Conservation (phyloP, 1,140 invertebrate genomes). For the Babylonia areolata region DNA sequence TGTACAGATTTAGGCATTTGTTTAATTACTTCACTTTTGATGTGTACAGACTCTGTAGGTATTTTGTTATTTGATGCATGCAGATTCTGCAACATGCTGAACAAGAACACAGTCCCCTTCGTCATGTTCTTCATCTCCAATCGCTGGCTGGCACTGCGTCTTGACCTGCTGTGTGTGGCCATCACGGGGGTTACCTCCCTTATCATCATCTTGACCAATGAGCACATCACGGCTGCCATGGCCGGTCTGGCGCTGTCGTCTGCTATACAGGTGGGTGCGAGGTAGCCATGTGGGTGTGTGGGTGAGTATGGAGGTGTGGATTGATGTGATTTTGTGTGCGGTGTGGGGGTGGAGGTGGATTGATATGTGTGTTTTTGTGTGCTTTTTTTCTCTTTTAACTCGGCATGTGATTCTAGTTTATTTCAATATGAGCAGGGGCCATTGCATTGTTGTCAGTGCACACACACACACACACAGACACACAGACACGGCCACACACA, state of each 20-base stretch:
- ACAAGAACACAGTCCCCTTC: conserved; percentile 78
- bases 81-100: conserved; percentile 79
- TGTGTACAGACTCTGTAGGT: too few relatives aligned
- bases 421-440: too few relatives aligned
- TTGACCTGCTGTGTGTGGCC: conserved; percentile 79
- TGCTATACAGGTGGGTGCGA: conserved; percentile 77
- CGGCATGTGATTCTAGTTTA: too few relatives aligned
- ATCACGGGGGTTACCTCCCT: conserved; percentile 78
- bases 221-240: conserved; percentile 79
- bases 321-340: background rate
- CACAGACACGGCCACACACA: too few relatives aligned
- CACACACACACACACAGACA: too few relatives aligned
- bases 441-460: too few relatives aligned
- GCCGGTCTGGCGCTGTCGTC: conserved; percentile 84
- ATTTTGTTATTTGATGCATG: conserved; percentile 25
- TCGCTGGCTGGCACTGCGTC: conserved; percentile 83
- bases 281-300: background rate
- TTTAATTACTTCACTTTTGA: too few relatives aligned
- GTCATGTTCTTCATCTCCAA: conserved; percentile 80
- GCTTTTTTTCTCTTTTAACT: too few relatives aligned
- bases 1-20: too few relatives aligned
- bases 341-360: too few relatives aligned
- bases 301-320: background rate
- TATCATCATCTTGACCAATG: conserved; percentile 79
- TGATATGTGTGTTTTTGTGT: too few relatives aligned